Evolutionary conservation across 2,797 vertebrate species (phyloP).

Genomic region (Tauraco hartlaubi): DNA sequence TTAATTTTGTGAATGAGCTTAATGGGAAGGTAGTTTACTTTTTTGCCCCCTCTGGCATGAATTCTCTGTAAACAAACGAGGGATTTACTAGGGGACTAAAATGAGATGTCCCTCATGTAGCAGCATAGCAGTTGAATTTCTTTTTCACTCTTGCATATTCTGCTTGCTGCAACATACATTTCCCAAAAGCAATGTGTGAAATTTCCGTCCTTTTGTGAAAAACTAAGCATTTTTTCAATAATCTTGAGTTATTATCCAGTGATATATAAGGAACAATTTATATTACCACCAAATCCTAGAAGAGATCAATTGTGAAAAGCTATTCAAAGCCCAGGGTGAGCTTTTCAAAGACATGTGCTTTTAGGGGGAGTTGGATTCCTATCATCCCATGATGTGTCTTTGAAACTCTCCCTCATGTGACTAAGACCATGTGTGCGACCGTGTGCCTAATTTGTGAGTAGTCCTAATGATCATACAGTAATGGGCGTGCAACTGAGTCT

Average conservation of each 20-base stretch:
- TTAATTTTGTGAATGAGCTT: slow-evolving; percentile 28
- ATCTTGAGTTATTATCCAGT: slow-evolving; percentile 10
- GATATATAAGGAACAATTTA: slow-evolving; percentile 1
- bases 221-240: slow-evolving; percentile 8
- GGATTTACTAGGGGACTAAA: slow-evolving; percentile 11
- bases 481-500: slow-evolving; percentile 55
- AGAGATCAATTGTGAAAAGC: slow-evolving; percentile 36
- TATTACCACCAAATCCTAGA: slow-evolving; percentile 17
- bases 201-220: background rate
- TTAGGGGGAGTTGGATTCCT: slow-evolving; percentile 45
- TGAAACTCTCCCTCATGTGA: slow-evolving; percentile 43
- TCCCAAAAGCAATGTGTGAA: background rate
- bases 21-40: background rate
- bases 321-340: slow-evolving; percentile 42
- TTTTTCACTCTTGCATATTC: slow-evolving; percentile 9
- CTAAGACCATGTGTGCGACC: slow-evolving; percentile 38
- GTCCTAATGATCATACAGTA: slow-evolving; percentile 62
- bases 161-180: slow-evolving; percentile 1
- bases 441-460: slow-evolving; percentile 62
- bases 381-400: slow-evolving; percentile 17
- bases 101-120: background rate
- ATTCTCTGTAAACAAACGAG: background rate
- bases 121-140: background rate
- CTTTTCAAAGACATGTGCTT: slow-evolving; percentile 48
- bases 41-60: background rate